These are phyloP conservation scores for Stegodyphus mimosarum DNA, from an alignment of 1,140 invertebrate genomes.

Conservation along the genomic window DNA sequence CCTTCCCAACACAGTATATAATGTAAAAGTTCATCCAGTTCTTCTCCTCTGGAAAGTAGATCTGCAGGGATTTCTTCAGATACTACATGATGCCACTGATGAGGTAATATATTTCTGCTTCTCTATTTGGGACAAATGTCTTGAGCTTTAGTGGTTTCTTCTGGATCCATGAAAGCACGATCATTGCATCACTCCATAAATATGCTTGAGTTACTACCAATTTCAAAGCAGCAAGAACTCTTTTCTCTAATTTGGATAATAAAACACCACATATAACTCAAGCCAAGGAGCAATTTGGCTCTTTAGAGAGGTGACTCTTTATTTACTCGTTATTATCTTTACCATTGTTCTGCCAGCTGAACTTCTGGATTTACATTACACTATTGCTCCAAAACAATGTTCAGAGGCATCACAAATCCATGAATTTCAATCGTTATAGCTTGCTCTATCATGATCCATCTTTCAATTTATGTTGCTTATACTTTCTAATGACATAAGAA, in stretches of 20 bases:
- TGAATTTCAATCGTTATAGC: background rate
- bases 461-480: background rate
- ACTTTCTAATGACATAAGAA: background rate
- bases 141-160: conserved; percentile 64
- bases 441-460: background rate
- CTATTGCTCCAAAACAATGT: background rate
- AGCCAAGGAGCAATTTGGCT: background rate
- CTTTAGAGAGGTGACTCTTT: background rate
- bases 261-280: background rate
- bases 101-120: conserved; percentile 63
- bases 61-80: too few relatives aligned
- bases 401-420: conserved; percentile 11
- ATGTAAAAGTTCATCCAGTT: too few relatives aligned
- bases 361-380: background rate
- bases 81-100: conserved; percentile 10
- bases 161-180: conserved; percentile 67
- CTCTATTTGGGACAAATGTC: conserved; percentile 68
- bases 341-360: background rate
- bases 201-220: background rate
- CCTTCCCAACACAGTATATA: too few relatives aligned
- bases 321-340: conserved; percentile 4
- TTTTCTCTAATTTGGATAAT: background rate
- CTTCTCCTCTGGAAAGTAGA: too few relatives aligned
- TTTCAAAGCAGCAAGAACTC: background rate
- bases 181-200: conserved; percentile 66